These are phyloP conservation scores for Aphelocoma californica DNA, from an alignment of 2,797 vertebrate species.

Conservation along the genomic window DNA sequence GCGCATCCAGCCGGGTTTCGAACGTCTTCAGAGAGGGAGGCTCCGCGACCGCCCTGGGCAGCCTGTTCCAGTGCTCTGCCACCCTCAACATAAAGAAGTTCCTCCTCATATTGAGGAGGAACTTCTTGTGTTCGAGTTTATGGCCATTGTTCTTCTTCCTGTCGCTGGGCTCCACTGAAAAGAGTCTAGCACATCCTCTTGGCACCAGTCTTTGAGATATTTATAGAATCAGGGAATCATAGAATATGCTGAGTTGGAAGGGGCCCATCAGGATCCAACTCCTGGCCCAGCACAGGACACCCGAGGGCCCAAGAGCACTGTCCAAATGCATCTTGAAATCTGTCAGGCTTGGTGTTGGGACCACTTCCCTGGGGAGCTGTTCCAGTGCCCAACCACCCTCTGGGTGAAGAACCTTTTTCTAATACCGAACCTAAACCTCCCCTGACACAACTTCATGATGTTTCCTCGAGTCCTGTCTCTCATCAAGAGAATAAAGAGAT, in stretches of 20 bases:
- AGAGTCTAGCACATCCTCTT: neutral
- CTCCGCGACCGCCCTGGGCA: neutral
- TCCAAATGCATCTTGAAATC: neutral
- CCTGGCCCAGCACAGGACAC: neutral
- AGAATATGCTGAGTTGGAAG: neutral
- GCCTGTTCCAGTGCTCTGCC: neutral
- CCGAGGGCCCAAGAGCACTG: neutral
- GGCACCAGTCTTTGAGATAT: neutral
- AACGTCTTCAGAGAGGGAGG: too few relatives aligned
- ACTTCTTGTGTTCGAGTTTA: neutral
- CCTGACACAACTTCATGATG: neutral
- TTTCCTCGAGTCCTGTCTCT: neutral
- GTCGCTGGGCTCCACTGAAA: neutral
- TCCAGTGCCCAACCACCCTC: neutral
- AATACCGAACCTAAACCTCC: neutral
- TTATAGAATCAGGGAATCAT: neutral
- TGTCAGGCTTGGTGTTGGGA: neutral
- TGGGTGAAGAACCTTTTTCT: neutral
- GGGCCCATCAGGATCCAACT: neutral
- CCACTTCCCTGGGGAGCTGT: neutral
- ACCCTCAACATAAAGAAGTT: neutral
- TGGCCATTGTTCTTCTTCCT: neutral
- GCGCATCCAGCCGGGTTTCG: rapidly evolving
- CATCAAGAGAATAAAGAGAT: neutral
- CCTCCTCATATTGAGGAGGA: neutral